Conservation (phyloP, 2,113 vertebrate genomes). For the Hemibagrus wyckioides region DNA sequence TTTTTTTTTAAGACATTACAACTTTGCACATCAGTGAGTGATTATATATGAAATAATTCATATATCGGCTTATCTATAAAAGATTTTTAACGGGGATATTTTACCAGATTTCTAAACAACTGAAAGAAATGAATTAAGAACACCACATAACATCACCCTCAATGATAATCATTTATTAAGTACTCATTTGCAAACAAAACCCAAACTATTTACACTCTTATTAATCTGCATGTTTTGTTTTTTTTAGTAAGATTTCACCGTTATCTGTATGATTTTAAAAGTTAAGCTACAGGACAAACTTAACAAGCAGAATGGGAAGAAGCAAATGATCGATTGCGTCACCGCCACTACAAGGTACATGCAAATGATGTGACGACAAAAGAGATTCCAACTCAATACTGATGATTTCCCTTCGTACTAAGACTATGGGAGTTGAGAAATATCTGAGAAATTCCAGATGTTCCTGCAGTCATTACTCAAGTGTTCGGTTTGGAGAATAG, state of each 20-base stretch:
- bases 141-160: slow-evolving; percentile 10
- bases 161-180: slow-evolving; percentile 61
- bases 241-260: slow-evolving; percentile 67
- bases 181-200: slow-evolving; percentile 73
- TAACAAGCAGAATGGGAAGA: slow-evolving; percentile 27
- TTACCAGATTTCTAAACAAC: background rate
- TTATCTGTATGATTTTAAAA: slow-evolving; percentile 24
- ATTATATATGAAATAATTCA: background rate
- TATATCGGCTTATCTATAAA: background rate
- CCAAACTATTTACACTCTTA: slow-evolving; percentile 78
- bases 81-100: background rate
- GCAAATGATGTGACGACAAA: slow-evolving; percentile 5
- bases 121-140: slow-evolving; percentile 51
- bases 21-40: background rate
- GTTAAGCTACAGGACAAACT: slow-evolving; percentile 37
- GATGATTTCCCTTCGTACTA: background rate
- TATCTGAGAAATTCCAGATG: slow-evolving; percentile 13
- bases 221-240: slow-evolving; percentile 52
- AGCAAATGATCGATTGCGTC: slow-evolving; percentile 11
- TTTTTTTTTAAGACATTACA: background rate
- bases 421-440: slow-evolving; percentile 16
- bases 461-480: slow-evolving; percentile 13
- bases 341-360: slow-evolving; percentile 19
- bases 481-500: background rate
- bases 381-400: slow-evolving; percentile 29